Percentiles rank a stretch among this genome's conserved stretches.
phyloP scores from a whole-genome alignment of 2,113 vertebrate genomes.

The Dicrurus megarhynchus region DNA sequence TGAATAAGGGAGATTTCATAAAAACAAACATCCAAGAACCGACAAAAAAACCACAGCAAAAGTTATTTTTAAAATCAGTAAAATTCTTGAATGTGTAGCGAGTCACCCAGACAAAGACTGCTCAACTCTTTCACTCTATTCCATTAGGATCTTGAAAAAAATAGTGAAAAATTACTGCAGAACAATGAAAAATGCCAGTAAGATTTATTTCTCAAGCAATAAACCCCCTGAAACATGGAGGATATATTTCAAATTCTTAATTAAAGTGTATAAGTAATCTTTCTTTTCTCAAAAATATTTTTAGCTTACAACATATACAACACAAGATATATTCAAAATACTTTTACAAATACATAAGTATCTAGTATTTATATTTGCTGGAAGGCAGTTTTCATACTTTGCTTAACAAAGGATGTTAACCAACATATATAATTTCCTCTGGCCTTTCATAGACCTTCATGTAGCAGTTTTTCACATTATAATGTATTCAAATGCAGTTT shows the following conservation, averaged over 20 bases:
- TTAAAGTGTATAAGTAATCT: neutral
- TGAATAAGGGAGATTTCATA: neutral
- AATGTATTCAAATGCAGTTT: slow-evolving; percentile 5
- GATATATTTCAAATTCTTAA: neutral
- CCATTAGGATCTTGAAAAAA: slow-evolving; percentile 33
- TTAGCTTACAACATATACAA: neutral
- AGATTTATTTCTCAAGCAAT: slow-evolving; percentile 12
- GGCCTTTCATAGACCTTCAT: neutral
- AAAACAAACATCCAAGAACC: neutral
- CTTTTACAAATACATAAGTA: neutral
- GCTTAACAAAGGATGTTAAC: neutral
- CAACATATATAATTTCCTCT: slow-evolving; percentile 6
- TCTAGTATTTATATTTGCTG: slow-evolving; percentile 44
- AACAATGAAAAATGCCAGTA: slow-evolving; percentile 40
- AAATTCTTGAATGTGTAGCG: neutral
- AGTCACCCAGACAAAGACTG: slow-evolving; percentile 16
- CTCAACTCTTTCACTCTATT: neutral
- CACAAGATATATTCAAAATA: neutral
- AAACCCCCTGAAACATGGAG: neutral
- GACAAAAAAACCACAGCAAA: neutral
- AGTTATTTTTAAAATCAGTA: neutral
- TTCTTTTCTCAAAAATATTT: neutral
- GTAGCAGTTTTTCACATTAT: slow-evolving; percentile 14
- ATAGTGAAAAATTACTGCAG: slow-evolving; percentile 17
- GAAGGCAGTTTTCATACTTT: slow-evolving; percentile 46